Base-by-base conservation (phyloP, 2,888 invertebrate genomes). In the Tenthredo livida region DNA sequence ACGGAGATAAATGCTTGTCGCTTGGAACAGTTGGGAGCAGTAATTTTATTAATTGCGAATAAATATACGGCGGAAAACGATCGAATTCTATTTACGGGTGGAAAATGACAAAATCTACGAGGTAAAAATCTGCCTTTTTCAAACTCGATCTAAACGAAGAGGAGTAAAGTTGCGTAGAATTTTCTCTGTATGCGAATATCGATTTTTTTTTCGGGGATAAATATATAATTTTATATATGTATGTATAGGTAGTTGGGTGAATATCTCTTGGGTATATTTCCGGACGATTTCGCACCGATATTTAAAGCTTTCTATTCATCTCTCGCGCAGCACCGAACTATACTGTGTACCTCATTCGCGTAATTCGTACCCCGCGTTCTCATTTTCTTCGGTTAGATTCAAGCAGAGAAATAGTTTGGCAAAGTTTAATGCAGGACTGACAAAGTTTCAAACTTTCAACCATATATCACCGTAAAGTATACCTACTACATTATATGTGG, bases 391-490 rank as follows among this genome's bases (percentile, higher is more conserved):
- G 47, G 1, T 15, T 47, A 15, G 47, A 12, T 47, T 47, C 21
- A 47, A 47, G n/a, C 40, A 61, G 17, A 80, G 80, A 61, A 61
- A 80, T 80, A 80, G 80, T 80, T 80, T 58, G 61, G 37, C 21
- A 80, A 80, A 80, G 80, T 80, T 80, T 80, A 80, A 61, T 80
- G 80, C 80, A 80, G 80, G 80, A 61, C 80, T 40, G 80, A 58
- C 80, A 61, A 80, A 80, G 80, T 80, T 80, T 80, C 58, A 25
- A 80, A 80, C 80, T 80, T 80, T 40, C 80, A 17, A 58, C 80
- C 58, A 80, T 80, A 80, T 80, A 80, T 80, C 80, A 80, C 80
- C 40, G 58, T 61, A 61, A 61, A 80, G 80, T 80, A 61, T 80
- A 80, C 61, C 61, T 29, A 61, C 80, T 80, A 80, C 61, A 61